phyloP scores from a whole-genome alignment of 2,888 invertebrate genomes.

The Pachliopta kotzebuea region DNA sequence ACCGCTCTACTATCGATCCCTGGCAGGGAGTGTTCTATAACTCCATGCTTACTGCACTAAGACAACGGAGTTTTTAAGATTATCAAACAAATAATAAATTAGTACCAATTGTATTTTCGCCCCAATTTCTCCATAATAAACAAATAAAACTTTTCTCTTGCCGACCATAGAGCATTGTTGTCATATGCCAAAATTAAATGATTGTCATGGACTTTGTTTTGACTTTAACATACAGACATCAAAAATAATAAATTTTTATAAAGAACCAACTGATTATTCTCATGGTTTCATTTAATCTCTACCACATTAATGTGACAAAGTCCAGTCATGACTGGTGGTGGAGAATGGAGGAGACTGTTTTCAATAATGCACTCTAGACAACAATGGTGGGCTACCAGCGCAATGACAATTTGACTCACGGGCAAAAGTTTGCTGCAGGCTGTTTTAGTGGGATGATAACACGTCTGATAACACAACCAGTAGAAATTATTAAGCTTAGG shows the following conservation, averaged over 20 bases:
- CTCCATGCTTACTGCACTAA: no score
- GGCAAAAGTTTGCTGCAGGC: conserved; percentile 60
- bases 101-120: neutral
- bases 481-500: conserved; percentile 96
- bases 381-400: conserved; percentile 62
- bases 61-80: no score
- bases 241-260: neutral
- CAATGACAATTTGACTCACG: conserved; percentile 50
- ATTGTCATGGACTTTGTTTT: neutral
- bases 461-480: conserved; percentile 82
- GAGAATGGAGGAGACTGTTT: neutral
- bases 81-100: no score
- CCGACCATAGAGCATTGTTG: neutral
- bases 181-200: conserved; percentile 13
- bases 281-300: neutral
- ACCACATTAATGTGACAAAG: neutral
- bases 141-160: neutral
- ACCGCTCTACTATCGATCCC: no score
- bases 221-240: neutral
- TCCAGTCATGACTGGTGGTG: neutral
- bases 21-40: no score
- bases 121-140: neutral
- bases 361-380: conserved; percentile 11
- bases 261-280: neutral
- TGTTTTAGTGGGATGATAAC: conserved; percentile 54